phyloP scores from a whole-genome alignment of 2,113 vertebrate genomes.

The Notechis scutatus region DNA sequence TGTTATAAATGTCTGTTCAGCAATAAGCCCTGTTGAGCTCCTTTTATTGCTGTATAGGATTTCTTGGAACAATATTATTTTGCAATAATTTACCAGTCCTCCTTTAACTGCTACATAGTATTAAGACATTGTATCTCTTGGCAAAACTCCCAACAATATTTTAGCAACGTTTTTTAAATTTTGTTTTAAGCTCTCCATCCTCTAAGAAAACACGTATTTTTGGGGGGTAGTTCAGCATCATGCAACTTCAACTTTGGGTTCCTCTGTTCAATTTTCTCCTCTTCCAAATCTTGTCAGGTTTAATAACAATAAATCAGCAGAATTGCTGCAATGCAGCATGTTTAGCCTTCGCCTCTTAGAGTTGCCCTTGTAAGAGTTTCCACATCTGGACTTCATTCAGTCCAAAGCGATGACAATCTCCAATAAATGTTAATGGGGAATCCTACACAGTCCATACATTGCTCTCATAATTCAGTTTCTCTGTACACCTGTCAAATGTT shows the following conservation, averaged over 20 bases:
- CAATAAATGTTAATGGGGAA: conserved; percentile 75
- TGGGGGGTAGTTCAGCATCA: conserved; percentile 52
- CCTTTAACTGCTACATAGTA: conserved; percentile 2
- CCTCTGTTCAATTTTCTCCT: conserved; percentile 63
- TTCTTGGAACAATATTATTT: not conserved
- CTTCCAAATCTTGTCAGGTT: conserved; percentile 70
- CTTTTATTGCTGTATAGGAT: not conserved
- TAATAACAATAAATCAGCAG: conserved; percentile 73
- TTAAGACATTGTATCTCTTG: not conserved
- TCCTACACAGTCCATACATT: conserved; percentile 61
- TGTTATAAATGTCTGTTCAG: not conserved
- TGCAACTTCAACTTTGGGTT: conserved; percentile 57
- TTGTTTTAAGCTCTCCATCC: conserved; percentile 27
- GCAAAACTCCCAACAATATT: conserved; percentile 37
- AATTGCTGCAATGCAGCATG: conserved; percentile 8
- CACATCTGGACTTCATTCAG: conserved; percentile 75
- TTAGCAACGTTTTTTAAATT: not conserved
- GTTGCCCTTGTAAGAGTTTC: conserved; percentile 55
- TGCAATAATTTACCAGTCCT: not conserved
- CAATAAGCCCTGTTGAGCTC: not conserved
- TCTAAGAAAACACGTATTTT: conserved; percentile 56
- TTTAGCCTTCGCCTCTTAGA: conserved; percentile 54
- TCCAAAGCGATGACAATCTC: conserved; percentile 73
- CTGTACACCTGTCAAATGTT: conserved; percentile 66
- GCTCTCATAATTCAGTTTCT: conserved; percentile 67